These are phyloP conservation scores for Drosophila bifasciata DNA, from an alignment of 1,140 invertebrate species.

Conservation along the genomic window DNA sequence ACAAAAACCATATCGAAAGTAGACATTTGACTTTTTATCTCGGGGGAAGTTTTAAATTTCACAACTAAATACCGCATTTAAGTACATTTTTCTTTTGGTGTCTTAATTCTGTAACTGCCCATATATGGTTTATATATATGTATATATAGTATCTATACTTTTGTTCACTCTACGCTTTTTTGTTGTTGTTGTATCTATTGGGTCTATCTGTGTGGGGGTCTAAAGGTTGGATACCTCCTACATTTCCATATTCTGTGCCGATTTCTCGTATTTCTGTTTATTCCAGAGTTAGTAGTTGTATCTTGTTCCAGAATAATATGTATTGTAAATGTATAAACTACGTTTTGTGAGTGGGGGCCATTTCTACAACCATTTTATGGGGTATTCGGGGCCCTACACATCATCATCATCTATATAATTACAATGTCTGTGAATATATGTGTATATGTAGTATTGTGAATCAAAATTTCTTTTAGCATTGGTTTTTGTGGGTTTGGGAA, in stretches of 20 bases:
- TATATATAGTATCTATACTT: constrained; percentile 33
- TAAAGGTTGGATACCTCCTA: constrained; percentile 15
- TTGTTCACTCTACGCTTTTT: constrained; percentile 18
- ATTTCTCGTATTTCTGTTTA: constrained; percentile 28
- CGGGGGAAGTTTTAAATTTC: constrained; percentile 12
- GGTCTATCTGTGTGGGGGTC: constrained; percentile 6
- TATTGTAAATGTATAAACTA: constrained; percentile 32
- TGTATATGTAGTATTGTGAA: constrained; percentile 24
- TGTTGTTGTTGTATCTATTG: neutral
- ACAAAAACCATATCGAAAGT: constrained; percentile 20
- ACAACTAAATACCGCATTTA: constrained; percentile 57
- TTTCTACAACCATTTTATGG: constrained; percentile 69
- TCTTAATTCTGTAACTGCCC: neutral
- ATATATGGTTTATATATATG: constrained; percentile 9
- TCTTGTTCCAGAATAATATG: constrained; percentile 26
- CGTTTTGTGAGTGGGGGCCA: constrained; percentile 20
- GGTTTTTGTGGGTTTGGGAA: neutral
- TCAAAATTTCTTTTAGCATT: constrained; percentile 32
- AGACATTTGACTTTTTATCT: no score
- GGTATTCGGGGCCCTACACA: constrained; percentile 42
- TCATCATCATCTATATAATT: constrained; percentile 25
- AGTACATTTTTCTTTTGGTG: constrained; percentile 45
- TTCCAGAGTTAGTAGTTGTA: constrained; percentile 10
- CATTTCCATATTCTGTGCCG: constrained; percentile 4
- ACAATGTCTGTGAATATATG: constrained; percentile 25